Conservation (phyloP, 2,113 vertebrate genomes). For the Eonycteris spelaea region DNA sequence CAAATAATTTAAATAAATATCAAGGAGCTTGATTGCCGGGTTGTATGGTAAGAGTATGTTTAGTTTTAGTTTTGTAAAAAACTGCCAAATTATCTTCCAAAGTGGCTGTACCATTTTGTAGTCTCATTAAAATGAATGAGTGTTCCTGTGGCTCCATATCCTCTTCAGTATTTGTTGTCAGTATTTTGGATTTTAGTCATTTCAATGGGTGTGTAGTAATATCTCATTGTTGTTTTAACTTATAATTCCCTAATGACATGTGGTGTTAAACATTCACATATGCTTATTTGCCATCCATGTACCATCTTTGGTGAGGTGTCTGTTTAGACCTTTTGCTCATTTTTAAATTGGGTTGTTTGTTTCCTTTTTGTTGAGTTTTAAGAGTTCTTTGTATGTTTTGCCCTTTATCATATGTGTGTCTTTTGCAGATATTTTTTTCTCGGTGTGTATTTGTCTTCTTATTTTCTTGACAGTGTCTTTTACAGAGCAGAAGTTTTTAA, state of each 20-base stretch:
- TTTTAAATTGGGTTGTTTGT: neutral
- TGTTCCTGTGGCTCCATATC: neutral
- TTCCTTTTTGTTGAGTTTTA: conserved; percentile 3
- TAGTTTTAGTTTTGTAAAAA: neutral
- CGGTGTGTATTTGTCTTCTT: neutral
- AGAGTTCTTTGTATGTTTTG: neutral
- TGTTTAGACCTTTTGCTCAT: neutral
- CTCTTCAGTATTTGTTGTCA: neutral
- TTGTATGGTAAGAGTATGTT: neutral
- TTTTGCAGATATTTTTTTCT: neutral
- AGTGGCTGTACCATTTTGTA: neutral
- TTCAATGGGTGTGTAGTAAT: neutral
- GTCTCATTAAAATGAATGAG: neutral
- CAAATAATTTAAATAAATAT: neutral
- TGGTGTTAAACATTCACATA: neutral
- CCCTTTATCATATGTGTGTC: neutral
- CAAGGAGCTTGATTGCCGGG: neutral
- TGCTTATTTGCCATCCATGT: neutral
- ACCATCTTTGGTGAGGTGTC: neutral
- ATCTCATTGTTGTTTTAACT: neutral
- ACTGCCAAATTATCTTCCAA: neutral
- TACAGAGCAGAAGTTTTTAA: neutral
- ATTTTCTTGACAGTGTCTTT: neutral
- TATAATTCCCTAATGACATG: neutral
- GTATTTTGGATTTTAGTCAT: conserved; percentile 27